Base-by-base conservation (phyloP, 2,797 vertebrate genomes). In the Phyllotis vaccarum region DNA sequence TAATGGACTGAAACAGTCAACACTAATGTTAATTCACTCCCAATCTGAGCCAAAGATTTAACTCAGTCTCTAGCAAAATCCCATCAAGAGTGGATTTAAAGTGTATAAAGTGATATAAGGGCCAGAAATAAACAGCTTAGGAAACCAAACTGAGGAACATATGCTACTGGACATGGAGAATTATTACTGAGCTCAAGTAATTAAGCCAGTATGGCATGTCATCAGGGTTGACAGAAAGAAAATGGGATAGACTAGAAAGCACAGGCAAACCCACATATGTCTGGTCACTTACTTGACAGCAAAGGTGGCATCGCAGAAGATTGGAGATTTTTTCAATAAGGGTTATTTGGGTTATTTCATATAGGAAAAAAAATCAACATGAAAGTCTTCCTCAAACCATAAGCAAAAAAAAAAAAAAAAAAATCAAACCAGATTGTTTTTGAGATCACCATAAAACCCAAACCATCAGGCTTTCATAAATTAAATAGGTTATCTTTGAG, bases 1-100 rank as follows among this genome's bases (percentile, higher is more conserved):
- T 1, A 88, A 72, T 54, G 40, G 66, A 85, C 6, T 60, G 37
- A 87, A 87, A 92, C 19, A 87, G 76, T 40, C 64, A 90, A 75
- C 27, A 76, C 75, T 81, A 46, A 66, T 11, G 83, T 43, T 95
- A 34, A 95, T 91, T 89, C 52, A 93, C 24, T 96, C 34, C 49
- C 43, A 70, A 29, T 70, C 82, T 75, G 62, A 37, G 12, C 14
- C 78, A 90, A 40, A 81, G 14, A 90, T 17, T 49, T 89, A 94
- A 91, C 37, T 40, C 6, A 34, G 78, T 86, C 68, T 3, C 43
- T 76, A 91, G 86, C 24, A 90, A 95, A 96, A 70, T 79, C 1
- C 21, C 24, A 91, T 80, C 82, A 90, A 96, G 93, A 64, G 81
- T 60, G 16, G 78, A 68, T 95, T 93, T 81, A 89, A 93, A 93